Base-by-base conservation (phyloP, 2,888 invertebrate species). In the Xestobium rufovillosum region DNA sequence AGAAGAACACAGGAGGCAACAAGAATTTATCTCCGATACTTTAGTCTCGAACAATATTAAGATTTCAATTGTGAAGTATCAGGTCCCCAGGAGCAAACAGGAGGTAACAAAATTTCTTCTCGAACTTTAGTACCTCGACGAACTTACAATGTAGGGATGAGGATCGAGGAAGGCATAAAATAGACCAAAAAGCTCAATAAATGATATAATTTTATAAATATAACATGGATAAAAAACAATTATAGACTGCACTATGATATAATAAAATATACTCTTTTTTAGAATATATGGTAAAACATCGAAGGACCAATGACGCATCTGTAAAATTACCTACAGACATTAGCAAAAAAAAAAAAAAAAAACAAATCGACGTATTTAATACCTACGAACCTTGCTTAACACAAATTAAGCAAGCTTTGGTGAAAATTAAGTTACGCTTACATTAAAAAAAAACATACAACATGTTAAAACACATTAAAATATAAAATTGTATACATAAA, bases 191-290 rank as follows among this genome's bases (percentile, higher is more conserved):
- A 38, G 41, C 45, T 49, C 48, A 49, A 63, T 63, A 63, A 63
- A 61, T 60, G 61, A 63, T 61, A 63, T n/a, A n/a, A n/a, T 63
- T 61, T 62, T 60, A 8, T 57, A 61, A 60, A 61, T 61, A 52
- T 61, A 60, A 61, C 60, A 60, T 57, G 53, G 50, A 60, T 60
- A 59, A 57, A 59, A 59, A 62, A 57, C 49, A 51, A 51, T 44
- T 27, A 28, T 31, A 38, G 39, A 41, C 39, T 38, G 37, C 34
- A 40, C 39, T 19, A n/a, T 50, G 44, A 45, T 44, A 44, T 42
- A 43, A 47, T 4, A 33, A 23, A 36, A 39, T 6, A 30, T 16
- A 28, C 4, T 26, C 11, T 4, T 4, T 26, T 3, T 4, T 4
- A 30, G 31, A 19, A 25, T 13, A 33, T 13, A 12, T 12, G 9